Evolutionary conservation across 2,888 invertebrate genomes (phyloP).

Genomic region (Seira musarum): DNA sequence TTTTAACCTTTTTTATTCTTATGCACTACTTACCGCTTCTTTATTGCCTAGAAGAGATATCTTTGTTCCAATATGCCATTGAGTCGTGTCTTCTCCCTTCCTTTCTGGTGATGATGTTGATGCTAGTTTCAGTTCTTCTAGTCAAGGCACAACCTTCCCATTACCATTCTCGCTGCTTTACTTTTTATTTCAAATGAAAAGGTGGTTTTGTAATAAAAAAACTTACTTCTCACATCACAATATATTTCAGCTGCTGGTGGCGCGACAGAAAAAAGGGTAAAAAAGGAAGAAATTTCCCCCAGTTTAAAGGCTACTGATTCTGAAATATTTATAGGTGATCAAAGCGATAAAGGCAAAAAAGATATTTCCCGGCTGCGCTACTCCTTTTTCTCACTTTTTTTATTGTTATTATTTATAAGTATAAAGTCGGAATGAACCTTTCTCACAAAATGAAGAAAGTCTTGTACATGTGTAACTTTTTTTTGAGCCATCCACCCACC

Average conservation of each 20-base stretch:
- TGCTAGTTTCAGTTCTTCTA: background rate
- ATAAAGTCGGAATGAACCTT: background rate
- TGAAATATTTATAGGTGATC: conserved; percentile 70
- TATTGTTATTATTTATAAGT: background rate
- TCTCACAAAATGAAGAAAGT: background rate
- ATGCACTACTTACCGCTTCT: conserved; percentile 63
- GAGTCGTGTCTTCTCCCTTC: conserved; percentile 6
- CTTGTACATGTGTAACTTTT: no score
- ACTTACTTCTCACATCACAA: background rate
- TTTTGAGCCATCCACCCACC: no score
- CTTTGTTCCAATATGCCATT: conserved; percentile 48
- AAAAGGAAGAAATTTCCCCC: conserved; percentile 7
- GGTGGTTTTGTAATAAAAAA: conserved; percentile 16
- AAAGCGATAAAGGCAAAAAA: conserved; percentile 65
- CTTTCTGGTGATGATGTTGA: background rate
- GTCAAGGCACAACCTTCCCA: conserved; percentile 5
- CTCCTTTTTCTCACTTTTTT: conserved; percentile 26
- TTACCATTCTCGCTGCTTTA: background rate
- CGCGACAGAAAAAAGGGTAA: conserved; percentile 9
- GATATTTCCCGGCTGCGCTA: conserved; percentile 61
- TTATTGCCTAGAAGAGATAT: conserved; percentile 70
- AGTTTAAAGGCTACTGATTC: conserved; percentile 69
- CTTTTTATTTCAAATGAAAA: conserved; percentile 39
- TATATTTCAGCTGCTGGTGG: conserved; percentile 16
- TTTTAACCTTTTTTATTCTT: conserved; percentile 29